Evolutionary conservation across 2,888 invertebrate species (phyloP).

Genomic region (Monochamus alternatus): DNA sequence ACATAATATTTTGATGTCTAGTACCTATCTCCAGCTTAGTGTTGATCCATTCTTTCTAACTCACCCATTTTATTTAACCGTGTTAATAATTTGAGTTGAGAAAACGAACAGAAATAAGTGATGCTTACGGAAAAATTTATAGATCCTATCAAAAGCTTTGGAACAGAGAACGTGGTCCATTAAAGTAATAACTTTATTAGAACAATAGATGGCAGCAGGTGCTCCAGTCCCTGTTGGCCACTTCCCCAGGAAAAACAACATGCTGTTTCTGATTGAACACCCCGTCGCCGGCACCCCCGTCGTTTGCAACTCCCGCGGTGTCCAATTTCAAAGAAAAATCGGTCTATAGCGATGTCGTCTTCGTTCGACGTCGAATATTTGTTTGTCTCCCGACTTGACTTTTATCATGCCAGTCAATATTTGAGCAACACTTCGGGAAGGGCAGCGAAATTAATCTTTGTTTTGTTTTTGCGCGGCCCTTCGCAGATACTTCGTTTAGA

Average conservation of each 20-base stretch:
- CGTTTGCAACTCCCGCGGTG: slow-evolving; percentile 34
- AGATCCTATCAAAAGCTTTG: too few relatives aligned
- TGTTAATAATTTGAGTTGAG: too few relatives aligned
- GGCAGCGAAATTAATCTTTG: slow-evolving; percentile 22
- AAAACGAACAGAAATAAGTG: too few relatives aligned
- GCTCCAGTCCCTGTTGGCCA: background rate
- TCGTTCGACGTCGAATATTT: slow-evolving; percentile 7
- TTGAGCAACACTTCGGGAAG: slow-evolving; percentile 18
- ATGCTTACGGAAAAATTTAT: too few relatives aligned
- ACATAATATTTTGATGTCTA: too few relatives aligned
- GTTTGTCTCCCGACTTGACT: slow-evolving; percentile 11
- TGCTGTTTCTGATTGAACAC: slow-evolving; percentile 33
- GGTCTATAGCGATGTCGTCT: background rate
- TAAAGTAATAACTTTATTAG: too few relatives aligned
- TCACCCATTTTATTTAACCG: too few relatives aligned
- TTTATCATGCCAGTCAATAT: slow-evolving; percentile 28
- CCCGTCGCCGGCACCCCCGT: slow-evolving; percentile 19
- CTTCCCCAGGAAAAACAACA: slow-evolving; percentile 20
- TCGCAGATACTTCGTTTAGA: too few relatives aligned
- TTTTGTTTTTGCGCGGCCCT: slow-evolving; percentile 4
- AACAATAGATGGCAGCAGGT: background rate
- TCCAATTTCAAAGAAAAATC: slow-evolving; percentile 37
- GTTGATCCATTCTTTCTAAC: too few relatives aligned
- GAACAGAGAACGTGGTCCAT: too few relatives aligned
- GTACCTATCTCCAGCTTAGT: too few relatives aligned